Evolutionary conservation across 1,140 invertebrate genomes (phyloP), one percentile per base, ranked within the genome.

Genomic region (Eulimnadia texana): DNA sequence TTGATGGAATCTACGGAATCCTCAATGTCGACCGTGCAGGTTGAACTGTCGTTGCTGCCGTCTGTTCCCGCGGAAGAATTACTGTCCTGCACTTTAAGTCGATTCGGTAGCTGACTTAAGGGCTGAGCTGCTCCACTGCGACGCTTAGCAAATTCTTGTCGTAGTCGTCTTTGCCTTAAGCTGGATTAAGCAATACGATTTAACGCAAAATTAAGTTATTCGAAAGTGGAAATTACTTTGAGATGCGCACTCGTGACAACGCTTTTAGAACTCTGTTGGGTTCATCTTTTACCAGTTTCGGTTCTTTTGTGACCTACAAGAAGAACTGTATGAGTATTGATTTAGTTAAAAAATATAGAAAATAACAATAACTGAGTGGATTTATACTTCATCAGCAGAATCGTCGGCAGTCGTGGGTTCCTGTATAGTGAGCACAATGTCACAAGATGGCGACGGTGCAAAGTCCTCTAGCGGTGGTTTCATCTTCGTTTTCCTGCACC

Each of bases 341-440:
- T 16, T 42, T 42, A 42, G 16, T 42, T n/a, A n/a, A n/a, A n/a
- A n/a, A n/a, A n/a, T n/a, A n/a, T n/a, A n/a, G n/a, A n/a, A n/a
- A n/a, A n/a, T n/a, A n/a, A n/a, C n/a, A n/a, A n/a, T n/a, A n/a
- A n/a, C n/a, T n/a, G n/a, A n/a, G n/a, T n/a, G n/a, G n/a, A n/a
- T n/a, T n/a, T n/a, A 42, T 42, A 42, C 33, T 16, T 42, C 33
- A 16, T 16, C 16, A 16, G 33, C 16, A 16, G 33, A 42, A 9
- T 42, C 33, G 16, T 42, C 33, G 33, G 33, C 33, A 42, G 33
- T 9, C 16, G 33, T 57, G 25, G 10, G 22, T 33, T 23, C 55
- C 20, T 57, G 55, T 13, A 57, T 57, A 3, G 55, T 57, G 11
- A 57, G 33, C 20, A 57, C 29, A 27, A 57, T 33, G n/a, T 57